A percentile compares a stretch with the other conserved stretches of the same genome.
These are phyloP conservation scores for Cheiracanthium punctorium DNA, from an alignment of 2,888 invertebrate genomes.

Conservation along the genomic window DNA sequence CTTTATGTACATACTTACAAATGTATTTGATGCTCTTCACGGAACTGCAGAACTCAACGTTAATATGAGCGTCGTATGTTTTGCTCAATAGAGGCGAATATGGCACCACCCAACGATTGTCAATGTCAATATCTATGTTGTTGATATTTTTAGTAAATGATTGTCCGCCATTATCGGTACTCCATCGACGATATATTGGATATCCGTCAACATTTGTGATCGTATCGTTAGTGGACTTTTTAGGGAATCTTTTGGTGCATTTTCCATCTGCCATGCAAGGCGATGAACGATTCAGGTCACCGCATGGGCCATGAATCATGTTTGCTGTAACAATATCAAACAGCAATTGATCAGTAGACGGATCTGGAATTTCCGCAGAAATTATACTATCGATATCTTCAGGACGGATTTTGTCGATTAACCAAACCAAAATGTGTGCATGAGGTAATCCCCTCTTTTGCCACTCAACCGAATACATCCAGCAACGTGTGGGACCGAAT, in stretches of 20 bases:
- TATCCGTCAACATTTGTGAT: constrained; percentile 33
- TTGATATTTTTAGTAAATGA: constrained; percentile 20
- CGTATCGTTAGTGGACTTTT: constrained; percentile 21
- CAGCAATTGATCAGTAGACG: not conserved
- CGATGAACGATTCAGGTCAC: constrained; percentile 22
- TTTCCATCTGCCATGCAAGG: constrained; percentile 36
- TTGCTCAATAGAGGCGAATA: not conserved
- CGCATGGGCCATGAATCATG: constrained; percentile 30
- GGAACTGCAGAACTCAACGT: too few relatives aligned
- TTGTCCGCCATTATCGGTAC: constrained; percentile 29
- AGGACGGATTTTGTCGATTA: not conserved
- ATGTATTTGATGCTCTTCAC: too few relatives aligned
- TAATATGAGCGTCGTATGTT: too few relatives aligned
- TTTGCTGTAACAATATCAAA: constrained; percentile 3
- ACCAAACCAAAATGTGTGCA: constrained; percentile 12
- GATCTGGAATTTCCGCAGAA: constrained; percentile 13
- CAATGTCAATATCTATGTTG: constrained; percentile 25
- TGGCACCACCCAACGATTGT: too few relatives aligned
- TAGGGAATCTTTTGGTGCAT: constrained; percentile 36
- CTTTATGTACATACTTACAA: constrained; percentile 20
- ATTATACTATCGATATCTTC: not conserved
- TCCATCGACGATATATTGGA: constrained; percentile 40
- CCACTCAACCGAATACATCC: constrained; percentile 1
- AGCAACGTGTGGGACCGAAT: constrained; percentile 18
- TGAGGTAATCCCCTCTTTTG: constrained; percentile 1